Evolutionary conservation across 2,113 vertebrate species (phyloP), one percentile per base, ranked within the genome.

Genomic region (Arothron firmamentum): DNA sequence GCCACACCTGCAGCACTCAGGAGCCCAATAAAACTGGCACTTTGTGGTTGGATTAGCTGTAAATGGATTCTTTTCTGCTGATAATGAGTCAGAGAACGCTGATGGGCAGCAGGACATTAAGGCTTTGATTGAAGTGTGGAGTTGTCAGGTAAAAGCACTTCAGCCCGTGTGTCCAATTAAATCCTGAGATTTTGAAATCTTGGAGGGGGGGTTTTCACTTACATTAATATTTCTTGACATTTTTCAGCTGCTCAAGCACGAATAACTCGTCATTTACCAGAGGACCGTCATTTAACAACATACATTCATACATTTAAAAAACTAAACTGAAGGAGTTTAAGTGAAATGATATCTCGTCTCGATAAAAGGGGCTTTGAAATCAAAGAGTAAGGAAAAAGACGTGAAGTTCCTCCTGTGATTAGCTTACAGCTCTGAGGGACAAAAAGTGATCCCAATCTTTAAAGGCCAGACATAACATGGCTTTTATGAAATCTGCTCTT

Each of bases 41-140:
- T 83, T 69, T 70, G 64, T 72, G 55, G 67, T 56, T 65, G 21
- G 51, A 78, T 80, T 61, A 74, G 72, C 67, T 34, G 56, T 54
- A 66, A 71, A 77, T 76, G 50, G 56, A 54, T 56, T 54, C 21
- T 65, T 49, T 47, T 17, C 19, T 62, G 61, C 23, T 20, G 60
- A 51, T 85, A 85, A 70, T 77, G 72, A 67, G 5, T 77, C 52
- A 28, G 47, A 43, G 51, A 57, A 62, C 38, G 51, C 65, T 72
- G 75, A 75, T 21, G 74, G 68, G 66, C 76, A 67, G 75, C 53
- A 18, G 38, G 28, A 56, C 66, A 56, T 77, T 76, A 64, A 45
- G 47, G 48, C 47, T 70, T 72, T 61, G 19, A 18, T 58, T 62
- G 52, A 68, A 72, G 61, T 5, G 6, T 17, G 46, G 18, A 71